phyloP scores from a whole-genome alignment of 1,140 invertebrate species.

The Monochamus saltuarius region DNA sequence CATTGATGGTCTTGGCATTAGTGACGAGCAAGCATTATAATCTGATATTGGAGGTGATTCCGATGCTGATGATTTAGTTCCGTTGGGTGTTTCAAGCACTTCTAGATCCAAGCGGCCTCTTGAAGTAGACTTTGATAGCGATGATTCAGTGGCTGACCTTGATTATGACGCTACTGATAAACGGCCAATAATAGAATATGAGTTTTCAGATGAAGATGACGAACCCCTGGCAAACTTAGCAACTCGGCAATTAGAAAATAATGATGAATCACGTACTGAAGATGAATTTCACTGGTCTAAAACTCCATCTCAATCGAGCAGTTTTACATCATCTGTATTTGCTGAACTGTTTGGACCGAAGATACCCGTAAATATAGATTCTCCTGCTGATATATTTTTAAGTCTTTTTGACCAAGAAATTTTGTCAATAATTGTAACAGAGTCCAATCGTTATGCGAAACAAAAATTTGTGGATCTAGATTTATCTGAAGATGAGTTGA shows the following conservation, averaged over 20 bases:
- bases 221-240: neutral
- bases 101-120: neutral
- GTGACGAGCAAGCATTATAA: conserved; percentile 1
- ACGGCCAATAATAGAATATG: neutral
- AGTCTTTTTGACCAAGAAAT: neutral
- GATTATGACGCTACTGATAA: neutral
- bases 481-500: neutral
- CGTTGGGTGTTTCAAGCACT: neutral
- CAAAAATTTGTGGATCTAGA: neutral
- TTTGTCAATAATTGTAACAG: conserved; percentile 2
- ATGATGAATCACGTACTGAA: neutral
- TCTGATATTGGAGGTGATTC: conserved; percentile 8
- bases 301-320: neutral
- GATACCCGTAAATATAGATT: conserved; percentile 2
- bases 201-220: conserved; percentile 2
- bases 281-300: neutral
- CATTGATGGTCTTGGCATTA: no score
- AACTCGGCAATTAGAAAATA: no score
- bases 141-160: neutral
- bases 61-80: conserved; percentile 3
- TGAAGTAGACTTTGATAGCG: neutral
- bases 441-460: conserved; percentile 7
- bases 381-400: conserved; percentile 1
- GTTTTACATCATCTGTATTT: neutral
- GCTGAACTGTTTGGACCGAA: neutral